Evolutionary conservation across 53 echinoderm and acorn worm species (phyloP).

Genomic region (Echinometra lucunter): DNA sequence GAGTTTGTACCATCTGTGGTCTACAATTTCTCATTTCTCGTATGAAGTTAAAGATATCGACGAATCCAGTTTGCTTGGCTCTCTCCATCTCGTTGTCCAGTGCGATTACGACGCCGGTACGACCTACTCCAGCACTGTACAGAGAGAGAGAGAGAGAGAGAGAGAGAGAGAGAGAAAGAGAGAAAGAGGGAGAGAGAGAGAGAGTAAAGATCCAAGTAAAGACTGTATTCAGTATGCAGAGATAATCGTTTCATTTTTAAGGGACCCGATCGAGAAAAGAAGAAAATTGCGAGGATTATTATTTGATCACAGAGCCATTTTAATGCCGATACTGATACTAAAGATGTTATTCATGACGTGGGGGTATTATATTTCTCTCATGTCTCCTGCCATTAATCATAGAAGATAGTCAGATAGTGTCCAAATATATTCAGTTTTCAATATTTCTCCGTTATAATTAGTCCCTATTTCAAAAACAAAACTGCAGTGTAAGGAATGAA

Average conservation of each 20-base stretch:
- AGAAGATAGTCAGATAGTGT: no score
- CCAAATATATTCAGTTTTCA: no score
- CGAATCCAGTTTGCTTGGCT: constrained; percentile 64
- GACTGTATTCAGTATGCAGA: background rate
- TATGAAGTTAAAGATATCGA: constrained; percentile 75
- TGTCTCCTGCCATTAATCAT: no score
- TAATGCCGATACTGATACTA: no score
- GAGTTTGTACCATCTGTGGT: constrained; percentile 82
- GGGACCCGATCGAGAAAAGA: no score
- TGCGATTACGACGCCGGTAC: constrained; percentile 77
- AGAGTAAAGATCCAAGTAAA: background rate
- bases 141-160: background rate
- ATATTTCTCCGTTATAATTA: no score
- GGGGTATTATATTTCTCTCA: no score
- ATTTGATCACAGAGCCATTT: no score
- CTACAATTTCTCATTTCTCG: constrained; percentile 69
- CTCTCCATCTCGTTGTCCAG: constrained; percentile 71
- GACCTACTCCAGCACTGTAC: constrained; percentile 77
- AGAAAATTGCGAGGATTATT: no score
- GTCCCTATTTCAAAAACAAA: no score
- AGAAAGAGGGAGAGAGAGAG: background rate
- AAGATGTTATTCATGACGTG: no score
- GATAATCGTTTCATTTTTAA: background rate
- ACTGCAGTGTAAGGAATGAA: no score
- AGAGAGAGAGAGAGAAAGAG: background rate